Evolutionary conservation across 92 coral and sea anemone genomes (phyloP).

Genomic region (Umimayanthus chanpuru): DNA sequence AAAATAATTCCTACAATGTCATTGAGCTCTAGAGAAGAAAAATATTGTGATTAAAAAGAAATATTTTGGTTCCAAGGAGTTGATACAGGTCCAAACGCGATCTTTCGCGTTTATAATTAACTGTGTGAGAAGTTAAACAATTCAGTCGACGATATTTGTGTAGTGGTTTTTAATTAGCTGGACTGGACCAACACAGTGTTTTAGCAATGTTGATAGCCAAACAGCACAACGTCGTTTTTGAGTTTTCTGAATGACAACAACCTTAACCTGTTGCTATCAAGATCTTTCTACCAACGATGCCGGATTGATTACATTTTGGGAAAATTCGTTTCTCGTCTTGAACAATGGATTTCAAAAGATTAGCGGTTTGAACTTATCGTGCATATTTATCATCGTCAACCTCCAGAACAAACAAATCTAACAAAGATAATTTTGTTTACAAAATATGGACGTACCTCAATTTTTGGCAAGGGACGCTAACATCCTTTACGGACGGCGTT

Average conservation of each 20-base stretch:
- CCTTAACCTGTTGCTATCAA: not conserved
- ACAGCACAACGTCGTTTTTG: not conserved
- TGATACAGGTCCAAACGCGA: not conserved
- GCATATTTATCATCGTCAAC: not conserved
- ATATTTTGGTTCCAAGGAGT: no score
- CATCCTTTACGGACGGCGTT: no score
- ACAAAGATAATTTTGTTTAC: not conserved
- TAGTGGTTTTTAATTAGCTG: not conserved
- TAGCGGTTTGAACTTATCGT: not conserved
- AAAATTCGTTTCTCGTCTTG: not conserved
- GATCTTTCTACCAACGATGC: not conserved
- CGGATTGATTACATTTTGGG: no score
- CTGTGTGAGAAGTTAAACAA: not conserved
- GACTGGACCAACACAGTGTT: no score
- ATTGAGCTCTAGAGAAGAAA: not conserved
- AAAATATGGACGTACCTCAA: not conserved
- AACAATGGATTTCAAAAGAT: not conserved
- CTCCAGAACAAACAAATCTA: no score
- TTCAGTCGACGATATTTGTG: not conserved
- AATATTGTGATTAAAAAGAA: no score
- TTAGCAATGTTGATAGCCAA: not conserved
- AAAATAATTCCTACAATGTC: no score
- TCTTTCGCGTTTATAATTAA: not conserved
- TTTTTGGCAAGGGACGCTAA: not conserved
- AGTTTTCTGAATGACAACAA: not conserved